A percentile compares a stretch with the other conserved stretches of the same genome.
Conservation (phyloP, 2,888 invertebrate species). For the Adelognathus sp. region DNA sequence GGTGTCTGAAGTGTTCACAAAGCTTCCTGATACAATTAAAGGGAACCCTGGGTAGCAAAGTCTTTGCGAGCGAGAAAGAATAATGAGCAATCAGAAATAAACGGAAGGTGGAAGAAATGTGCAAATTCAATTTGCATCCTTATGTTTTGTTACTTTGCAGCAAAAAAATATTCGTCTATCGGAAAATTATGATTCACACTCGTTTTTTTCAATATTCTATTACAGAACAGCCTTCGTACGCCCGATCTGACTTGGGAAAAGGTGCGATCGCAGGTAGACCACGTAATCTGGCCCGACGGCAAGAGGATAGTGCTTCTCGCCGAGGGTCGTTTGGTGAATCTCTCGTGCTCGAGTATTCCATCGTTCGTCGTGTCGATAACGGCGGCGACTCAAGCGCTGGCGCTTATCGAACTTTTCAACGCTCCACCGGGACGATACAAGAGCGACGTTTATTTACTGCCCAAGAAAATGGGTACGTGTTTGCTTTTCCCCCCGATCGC, state of each 20-base stretch:
- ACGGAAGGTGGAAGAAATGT: no score
- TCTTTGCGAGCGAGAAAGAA: no score
- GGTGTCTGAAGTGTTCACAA: no score
- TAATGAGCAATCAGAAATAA: no score
- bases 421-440: conserved; percentile 97
- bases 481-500: background rate
- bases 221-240: conserved; percentile 92
- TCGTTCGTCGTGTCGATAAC: conserved; percentile 99
- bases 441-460: conserved; percentile 97
- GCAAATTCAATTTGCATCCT: no score
- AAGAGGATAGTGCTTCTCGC: conserved; percentile 96
- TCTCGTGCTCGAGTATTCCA: conserved; percentile 98
- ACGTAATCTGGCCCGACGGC: conserved; percentile 99
- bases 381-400: conserved; percentile 97
- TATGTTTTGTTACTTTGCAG: no score
- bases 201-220: conserved; percentile 58
- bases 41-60: no score
- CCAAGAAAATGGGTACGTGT: conserved; percentile 97
- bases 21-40: no score
- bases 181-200: conserved; percentile 39
- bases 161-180: no score
- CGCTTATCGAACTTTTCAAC: conserved; percentile 98
- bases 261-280: conserved; percentile 98
- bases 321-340: conserved; percentile 97
- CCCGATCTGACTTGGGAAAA: conserved; percentile 98